Conservation (phyloP, 2,888 invertebrate species). For the Rhyacophila evoluta region DNA sequence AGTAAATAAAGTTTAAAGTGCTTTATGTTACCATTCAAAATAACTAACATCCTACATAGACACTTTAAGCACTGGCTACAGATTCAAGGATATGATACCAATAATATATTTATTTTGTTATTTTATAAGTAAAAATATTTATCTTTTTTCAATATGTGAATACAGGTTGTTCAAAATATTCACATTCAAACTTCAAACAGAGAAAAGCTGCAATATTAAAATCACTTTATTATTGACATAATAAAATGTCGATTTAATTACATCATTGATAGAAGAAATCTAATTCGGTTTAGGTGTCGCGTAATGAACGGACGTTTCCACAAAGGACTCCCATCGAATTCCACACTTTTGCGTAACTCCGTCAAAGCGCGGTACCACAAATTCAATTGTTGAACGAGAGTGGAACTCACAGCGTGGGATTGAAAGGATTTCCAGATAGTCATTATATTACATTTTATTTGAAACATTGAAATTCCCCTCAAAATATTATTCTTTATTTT, state of each 20-base stretch:
- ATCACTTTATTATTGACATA: not conserved
- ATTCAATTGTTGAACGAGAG: not conserved
- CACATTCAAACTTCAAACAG: too few species aligned
- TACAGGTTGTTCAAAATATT: too few species aligned
- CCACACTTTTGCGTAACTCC: slow-evolving; percentile 2
- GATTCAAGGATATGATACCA: too few species aligned
- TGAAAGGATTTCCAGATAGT: not conserved
- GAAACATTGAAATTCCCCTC: too few species aligned
- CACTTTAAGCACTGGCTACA: too few species aligned
- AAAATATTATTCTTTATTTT: too few species aligned
- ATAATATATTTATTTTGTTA: too few species aligned
- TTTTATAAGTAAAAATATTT: too few species aligned
- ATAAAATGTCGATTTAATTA: not conserved
- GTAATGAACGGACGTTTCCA: not conserved
- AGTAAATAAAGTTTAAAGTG: too few species aligned
- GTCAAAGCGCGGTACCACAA: not conserved
- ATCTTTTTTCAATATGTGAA: too few species aligned
- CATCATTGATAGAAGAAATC: not conserved
- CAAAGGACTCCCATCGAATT: slow-evolving; percentile 1
- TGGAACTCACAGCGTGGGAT: not conserved
- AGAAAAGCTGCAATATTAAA: not conserved
- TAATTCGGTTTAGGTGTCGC: not conserved
- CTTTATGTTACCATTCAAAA: too few species aligned
- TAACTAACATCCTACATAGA: too few species aligned
- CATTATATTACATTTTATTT: not conserved